These are phyloP conservation scores for Acrocyrtus sp. DNA, from an alignment of 2,888 invertebrate species.

Conservation along the genomic window DNA sequence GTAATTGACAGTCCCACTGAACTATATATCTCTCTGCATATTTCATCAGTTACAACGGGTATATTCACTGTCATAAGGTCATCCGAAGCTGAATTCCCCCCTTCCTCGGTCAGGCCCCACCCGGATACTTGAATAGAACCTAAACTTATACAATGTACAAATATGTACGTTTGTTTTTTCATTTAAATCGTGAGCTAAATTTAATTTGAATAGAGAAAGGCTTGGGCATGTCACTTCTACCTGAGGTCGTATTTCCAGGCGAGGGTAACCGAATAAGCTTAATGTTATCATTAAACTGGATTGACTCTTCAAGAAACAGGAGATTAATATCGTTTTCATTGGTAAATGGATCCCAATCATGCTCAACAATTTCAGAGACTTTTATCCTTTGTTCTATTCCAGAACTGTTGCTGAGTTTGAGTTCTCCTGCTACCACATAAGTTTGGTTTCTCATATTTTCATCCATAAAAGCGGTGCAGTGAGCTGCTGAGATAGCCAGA, in stretches of 20 bases:
- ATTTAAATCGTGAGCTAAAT: too few species aligned
- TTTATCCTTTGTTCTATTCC: not conserved
- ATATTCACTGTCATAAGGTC: not conserved
- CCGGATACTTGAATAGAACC: not conserved
- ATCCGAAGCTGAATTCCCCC: too few species aligned
- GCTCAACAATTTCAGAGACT: not conserved
- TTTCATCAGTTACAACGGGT: not conserved
- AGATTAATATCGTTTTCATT: slow-evolving; percentile 4
- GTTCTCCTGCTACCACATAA: not conserved
- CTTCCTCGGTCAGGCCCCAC: not conserved
- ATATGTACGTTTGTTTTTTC: too few species aligned
- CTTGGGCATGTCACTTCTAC: too few species aligned
- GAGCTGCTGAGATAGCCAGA: not conserved
- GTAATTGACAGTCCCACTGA: not conserved
- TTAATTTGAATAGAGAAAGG: too few species aligned
- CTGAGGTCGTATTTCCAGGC: not conserved
- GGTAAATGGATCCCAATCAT: not conserved
- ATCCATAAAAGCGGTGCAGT: not conserved
- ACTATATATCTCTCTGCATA: not conserved
- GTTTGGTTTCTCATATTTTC: not conserved
- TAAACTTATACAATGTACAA: too few species aligned
- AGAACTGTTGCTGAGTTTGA: not conserved
- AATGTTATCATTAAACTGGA: not conserved
- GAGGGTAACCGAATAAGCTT: not conserved
- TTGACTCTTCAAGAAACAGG: not conserved